These are phyloP conservation scores for Macroteleia sp. DNA, from an alignment of 2,888 invertebrate species.

Conservation along the genomic window DNA sequence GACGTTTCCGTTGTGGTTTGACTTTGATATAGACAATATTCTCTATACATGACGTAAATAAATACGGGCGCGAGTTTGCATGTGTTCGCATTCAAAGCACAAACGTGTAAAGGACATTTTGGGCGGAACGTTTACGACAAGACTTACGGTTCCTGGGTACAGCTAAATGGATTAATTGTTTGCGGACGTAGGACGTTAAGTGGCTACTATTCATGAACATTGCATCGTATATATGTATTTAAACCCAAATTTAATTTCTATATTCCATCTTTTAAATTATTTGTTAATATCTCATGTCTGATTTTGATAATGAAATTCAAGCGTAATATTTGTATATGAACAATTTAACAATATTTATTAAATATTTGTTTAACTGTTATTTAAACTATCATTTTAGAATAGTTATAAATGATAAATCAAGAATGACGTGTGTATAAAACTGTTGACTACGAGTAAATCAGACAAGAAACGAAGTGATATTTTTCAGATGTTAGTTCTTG, in stretches of 20 bases:
- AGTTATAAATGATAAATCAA: too few species aligned
- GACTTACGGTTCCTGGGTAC: constrained; percentile 61
- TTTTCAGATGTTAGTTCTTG: constrained; percentile 35
- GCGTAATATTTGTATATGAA: too few species aligned
- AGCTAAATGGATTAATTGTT: constrained; percentile 65
- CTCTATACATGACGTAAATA: constrained; percentile 42
- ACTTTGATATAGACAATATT: constrained; percentile 50
- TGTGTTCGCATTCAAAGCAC: constrained; percentile 18
- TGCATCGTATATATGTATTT: constrained; percentile 20
- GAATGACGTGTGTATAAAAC: too few species aligned
- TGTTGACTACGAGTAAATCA: constrained; percentile 1
- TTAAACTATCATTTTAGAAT: too few species aligned
- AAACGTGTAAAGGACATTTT: constrained; percentile 51
- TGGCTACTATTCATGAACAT: constrained; percentile 64
- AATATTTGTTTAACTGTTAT: too few species aligned
- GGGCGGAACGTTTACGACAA: constrained; percentile 53
- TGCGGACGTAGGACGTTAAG: constrained; percentile 60
- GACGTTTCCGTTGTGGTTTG: constrained; percentile 51
- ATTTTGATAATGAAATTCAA: too few species aligned
- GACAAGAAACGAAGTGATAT: background rate
- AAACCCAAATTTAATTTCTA: constrained; percentile 6
- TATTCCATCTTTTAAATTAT: constrained; percentile 2
- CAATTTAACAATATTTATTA: too few species aligned
- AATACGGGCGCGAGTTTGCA: constrained; percentile 22
- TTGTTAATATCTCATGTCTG: too few species aligned